Percentiles rank a stretch among this genome's conserved stretches.
These are phyloP conservation scores for Plemyria rubiginata DNA, from an alignment of 2,888 invertebrate species.

Conservation along the genomic window DNA sequence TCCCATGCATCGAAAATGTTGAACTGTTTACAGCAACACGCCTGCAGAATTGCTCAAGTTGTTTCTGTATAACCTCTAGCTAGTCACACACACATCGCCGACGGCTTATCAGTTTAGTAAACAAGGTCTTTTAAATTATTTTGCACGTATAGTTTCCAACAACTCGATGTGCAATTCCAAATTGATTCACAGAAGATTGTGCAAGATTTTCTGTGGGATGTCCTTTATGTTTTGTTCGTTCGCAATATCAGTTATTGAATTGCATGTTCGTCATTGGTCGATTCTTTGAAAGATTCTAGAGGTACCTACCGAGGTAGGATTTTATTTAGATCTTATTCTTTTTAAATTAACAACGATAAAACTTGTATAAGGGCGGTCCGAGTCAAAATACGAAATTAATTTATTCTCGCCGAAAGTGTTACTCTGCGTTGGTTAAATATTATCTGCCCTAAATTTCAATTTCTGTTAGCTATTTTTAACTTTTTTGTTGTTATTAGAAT, in stretches of 20 bases:
- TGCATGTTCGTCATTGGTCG: background rate
- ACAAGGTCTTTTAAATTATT: conserved; percentile 16
- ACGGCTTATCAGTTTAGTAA: conserved; percentile 3
- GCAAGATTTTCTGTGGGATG: conserved; percentile 12
- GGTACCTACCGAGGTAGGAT: too few species aligned
- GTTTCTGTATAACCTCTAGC: conserved; percentile 2
- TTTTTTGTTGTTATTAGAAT: too few species aligned
- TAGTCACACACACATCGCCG: background rate
- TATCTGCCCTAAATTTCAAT: too few species aligned
- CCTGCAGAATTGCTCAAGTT: background rate
- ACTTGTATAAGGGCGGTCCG: too few species aligned
- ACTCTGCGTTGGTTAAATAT: too few species aligned
- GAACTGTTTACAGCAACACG: background rate
- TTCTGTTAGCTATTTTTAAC: too few species aligned
- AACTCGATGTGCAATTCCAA: conserved; percentile 17
- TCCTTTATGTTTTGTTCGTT: conserved; percentile 18
- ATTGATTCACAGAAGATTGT: conserved; percentile 20
- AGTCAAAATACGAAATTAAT: too few species aligned
- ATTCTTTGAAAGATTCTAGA: too few species aligned
- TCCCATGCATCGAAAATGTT: background rate
- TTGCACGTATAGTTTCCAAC: conserved; percentile 15
- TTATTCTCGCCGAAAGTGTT: too few species aligned
- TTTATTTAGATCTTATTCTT: background rate
- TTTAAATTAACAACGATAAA: background rate
- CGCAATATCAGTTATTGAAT: conserved; percentile 6